Base-by-base conservation (phyloP, 2,888 invertebrate genomes). In the Stenurella melanura region DNA sequence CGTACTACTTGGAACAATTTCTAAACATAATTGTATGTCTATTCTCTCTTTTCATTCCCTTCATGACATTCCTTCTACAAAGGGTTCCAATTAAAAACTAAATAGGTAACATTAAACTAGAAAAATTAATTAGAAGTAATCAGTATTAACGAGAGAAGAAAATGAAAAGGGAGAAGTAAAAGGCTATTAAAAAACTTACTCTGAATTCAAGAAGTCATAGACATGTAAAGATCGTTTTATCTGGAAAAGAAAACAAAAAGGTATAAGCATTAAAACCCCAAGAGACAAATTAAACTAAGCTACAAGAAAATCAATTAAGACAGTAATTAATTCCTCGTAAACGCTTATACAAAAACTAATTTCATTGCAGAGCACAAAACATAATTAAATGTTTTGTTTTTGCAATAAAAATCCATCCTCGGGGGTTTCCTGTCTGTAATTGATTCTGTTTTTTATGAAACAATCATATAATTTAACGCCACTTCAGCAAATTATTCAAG, bases 371-470 rank as follows among this genome's bases (percentile, higher is more conserved):
- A 84, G 86, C 86, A 87, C 87, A 87, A 87, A 88, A 88, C 87
- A 86, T 87, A 87, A 88, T 88, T 87, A 87, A 87, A 87, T 85
- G 87, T 87, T 87, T 87, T 87, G 86, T 87, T 87, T 87, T 84
- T 82, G 84, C 83, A 84, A 86, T 85, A 87, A 85, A 85, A 85
- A 87, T 86, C 81, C 85, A 85, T 86, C 84, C 85, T 84, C 81
- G 82, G 83, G 86, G 85, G 83, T 85, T 86, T 87, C 86, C 86
- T 84, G 83, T 83, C 83, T 82, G 83, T 85, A 85, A 85, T 84
- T 84, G 85, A 85, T 85, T 85, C 82, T 80, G 78, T 81, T 82
- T 82, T 82, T 81, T 75, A 75, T 78, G 82, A 83, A 83, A 84
- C 83, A 83, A 85, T 85, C 84, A 83, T 83, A 83, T 82, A 83